A percentile compares a stretch with the other conserved stretches of the same genome.
Evolutionary conservation across 2,797 vertebrate genomes (phyloP).

Genomic region (Ispidina picta): DNA sequence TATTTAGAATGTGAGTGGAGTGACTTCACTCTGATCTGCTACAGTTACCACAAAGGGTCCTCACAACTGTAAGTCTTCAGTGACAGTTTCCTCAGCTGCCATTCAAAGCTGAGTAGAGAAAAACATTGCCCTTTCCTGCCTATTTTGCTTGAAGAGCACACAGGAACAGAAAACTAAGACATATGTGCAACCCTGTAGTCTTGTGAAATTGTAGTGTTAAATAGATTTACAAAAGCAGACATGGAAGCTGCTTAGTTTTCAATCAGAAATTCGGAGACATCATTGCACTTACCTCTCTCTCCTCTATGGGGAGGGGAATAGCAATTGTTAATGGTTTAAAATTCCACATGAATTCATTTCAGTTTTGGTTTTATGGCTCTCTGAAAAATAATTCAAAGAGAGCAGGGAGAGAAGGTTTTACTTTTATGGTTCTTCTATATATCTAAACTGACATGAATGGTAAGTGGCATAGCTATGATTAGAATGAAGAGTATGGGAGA

Average conservation of each 20-base stretch:
- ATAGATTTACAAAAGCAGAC: neutral
- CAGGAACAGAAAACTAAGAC: neutral
- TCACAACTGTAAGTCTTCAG: neutral
- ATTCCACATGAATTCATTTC: conserved; percentile 35
- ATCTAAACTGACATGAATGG: conserved; percentile 41
- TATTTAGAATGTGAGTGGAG: neutral
- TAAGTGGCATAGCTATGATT: conserved; percentile 56
- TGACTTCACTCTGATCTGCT: neutral
- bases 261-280: neutral
- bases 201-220: neutral
- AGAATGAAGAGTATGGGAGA: conserved; percentile 43
- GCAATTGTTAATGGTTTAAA: conserved; percentile 2
- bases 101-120: neutral
- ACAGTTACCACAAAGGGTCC: neutral
- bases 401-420: conserved; percentile 19
- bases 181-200: neutral
- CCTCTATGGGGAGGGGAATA: neutral
- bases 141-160: neutral
- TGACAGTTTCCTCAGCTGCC: neutral
- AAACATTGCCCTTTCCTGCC: neutral
- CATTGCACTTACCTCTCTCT: neutral
- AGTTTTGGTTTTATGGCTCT: conserved; percentile 44
- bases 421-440: conserved; percentile 46
- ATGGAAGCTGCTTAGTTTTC: conserved; percentile 19
- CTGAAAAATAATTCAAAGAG: conserved; percentile 30